Base-by-base conservation (phyloP, 2,888 invertebrate genomes). In the Thera obeliscata region DNA sequence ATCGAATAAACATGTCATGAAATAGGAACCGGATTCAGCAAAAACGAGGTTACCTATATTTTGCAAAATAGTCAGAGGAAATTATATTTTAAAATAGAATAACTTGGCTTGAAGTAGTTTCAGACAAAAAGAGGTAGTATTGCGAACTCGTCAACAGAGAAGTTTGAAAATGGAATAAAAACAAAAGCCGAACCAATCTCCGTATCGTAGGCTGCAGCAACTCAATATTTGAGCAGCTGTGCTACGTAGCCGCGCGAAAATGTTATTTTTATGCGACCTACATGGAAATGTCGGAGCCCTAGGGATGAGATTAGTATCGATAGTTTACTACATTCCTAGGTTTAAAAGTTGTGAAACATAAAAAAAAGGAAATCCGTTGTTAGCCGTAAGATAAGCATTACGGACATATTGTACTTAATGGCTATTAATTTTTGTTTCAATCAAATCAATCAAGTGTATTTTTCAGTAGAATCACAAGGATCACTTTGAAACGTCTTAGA, bases 211-310 rank as follows among this genome's bases (percentile, higher is more conserved):
- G 67, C 67, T 76, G 78, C 74, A 73, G 73, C 74, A 64, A 91
- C 87, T 92, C 92, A 91, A 92, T 92, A 92, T 92, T 92, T 89
- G 91, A 93, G 83, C 91, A 92, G 90, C 90, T 92, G 91, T 84
- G 86, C 65, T 60, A 64, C 75, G 76, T 77, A 79, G 80, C 78
- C 81, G 81, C 80, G 89, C 88, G 89, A 87, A 87, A 90, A 89
- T 88, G 92, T 91, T 91, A 91, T 92, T 89, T 89, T 89, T 88
- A 89, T 89, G 88, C 87, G 87, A 83, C 85, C 87, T 87, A 87
- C 88, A 92, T 93, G 92, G 90, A 91, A 90, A 91, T 90, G 88
- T 80, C 81, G 81, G 77, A 76, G 56, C 82, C 76, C 72, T 81
- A 87, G 86, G 77, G 88, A 36, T 76, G 87, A 63, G 75, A 41